Base-by-base conservation (phyloP, 2,797 vertebrate species). In the Muscicapa striata region DNA sequence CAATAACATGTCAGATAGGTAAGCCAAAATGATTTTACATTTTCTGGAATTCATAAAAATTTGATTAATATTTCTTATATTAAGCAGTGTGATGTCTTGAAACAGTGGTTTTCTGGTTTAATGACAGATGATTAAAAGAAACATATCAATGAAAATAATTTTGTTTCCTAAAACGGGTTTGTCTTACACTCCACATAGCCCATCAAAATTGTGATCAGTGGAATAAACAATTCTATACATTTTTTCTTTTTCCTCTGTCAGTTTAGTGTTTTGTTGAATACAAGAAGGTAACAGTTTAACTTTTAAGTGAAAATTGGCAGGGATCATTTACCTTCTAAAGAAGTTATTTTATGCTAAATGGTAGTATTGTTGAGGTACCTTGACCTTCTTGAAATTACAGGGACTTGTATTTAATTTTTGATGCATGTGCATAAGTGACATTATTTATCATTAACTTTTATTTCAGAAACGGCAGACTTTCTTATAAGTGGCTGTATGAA, bases 391-490 rank as follows among this genome's bases (percentile, higher is more conserved):
- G 46, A 94, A 89, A 83, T 58, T 72, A 67, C 38, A 84, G 30
- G 22, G 24, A 48, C 11, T 52, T 38, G 2, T 17, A 69, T 58
- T 67, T 80, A 41, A 76, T 88, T 86, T 62, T 58, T 9, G 20
- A 27, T 32, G 1, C 40, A 61, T 73, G 73, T 76, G 63, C 62
- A 17, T 24, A 73, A 84, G 16, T 29, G 69, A 74, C 22, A 34
- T 79, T 93, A 83, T 72, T 84, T 90, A 75, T 76, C 86, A 45
- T 38, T 92, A 43, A 14, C 6, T 91, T 87, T 87, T 89, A 51
- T 82, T 84, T 64, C 63, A 70, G 43, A 95, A 92, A 82, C 83
- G 9, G 23, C 66, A 90, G 54, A 57, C 30, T 92, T 95, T 79
- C 63, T 92, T 90, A 58, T 69, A 84, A 79, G 22, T 62, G 38